Conservation (phyloP, 64 coral and sea anemone genomes). For the Montipora foliosa region DNA sequence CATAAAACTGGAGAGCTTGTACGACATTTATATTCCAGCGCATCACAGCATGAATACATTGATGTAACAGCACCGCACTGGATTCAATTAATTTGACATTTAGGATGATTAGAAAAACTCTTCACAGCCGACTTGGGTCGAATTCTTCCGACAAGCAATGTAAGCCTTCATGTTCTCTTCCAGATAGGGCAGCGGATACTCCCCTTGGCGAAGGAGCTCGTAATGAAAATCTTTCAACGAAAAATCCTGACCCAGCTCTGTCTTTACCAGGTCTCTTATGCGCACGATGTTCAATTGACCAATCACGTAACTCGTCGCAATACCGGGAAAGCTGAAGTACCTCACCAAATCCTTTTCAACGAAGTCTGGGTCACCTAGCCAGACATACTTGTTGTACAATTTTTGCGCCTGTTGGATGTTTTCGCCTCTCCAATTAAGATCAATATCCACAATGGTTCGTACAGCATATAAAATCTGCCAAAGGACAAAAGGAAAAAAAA, state of each 20-base stretch:
- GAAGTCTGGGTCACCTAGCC: not conserved
- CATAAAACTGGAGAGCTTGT: too few species aligned
- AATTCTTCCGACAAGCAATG: not conserved
- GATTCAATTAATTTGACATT: not conserved
- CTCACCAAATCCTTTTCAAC: not conserved
- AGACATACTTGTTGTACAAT: not conserved
- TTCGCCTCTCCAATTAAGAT: not conserved
- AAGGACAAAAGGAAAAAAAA: not conserved
- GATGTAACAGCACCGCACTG: not conserved
- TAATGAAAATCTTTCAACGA: slow-evolving; percentile 22
- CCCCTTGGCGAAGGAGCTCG: slow-evolving; percentile 23
- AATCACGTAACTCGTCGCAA: slow-evolving; percentile 25
- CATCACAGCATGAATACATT: too few species aligned
- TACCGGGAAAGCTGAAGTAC: not conserved
- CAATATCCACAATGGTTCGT: slow-evolving; percentile 25
- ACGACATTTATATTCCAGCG: too few species aligned
- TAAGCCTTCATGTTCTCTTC: slow-evolving; percentile 23
- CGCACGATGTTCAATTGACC: slow-evolving; percentile 15
- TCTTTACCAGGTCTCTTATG: slow-evolving; percentile 3
- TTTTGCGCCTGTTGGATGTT: not conserved
- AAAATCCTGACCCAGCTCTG: slow-evolving; percentile 14
- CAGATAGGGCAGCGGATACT: slow-evolving; percentile 13
- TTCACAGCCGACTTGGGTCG: not conserved
- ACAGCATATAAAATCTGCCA: slow-evolving; percentile 23
- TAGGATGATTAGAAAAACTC: not conserved